Evolutionary conservation across 2,888 invertebrate species (phyloP).

Genomic region (Drepanosiphum platanoidis): DNA sequence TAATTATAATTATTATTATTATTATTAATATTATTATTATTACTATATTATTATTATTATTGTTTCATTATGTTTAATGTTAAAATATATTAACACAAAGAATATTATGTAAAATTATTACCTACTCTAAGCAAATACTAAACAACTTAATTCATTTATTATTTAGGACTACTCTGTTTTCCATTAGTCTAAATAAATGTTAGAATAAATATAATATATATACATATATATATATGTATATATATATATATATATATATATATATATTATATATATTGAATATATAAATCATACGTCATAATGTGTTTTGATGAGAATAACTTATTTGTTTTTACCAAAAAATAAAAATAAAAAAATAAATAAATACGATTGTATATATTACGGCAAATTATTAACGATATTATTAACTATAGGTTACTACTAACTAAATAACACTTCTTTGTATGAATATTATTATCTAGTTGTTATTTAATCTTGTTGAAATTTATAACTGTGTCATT

Average conservation of each 20-base stretch:
- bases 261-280: too few relatives aligned
- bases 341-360: too few relatives aligned
- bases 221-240: neutral
- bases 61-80: slow-evolving; percentile 51
- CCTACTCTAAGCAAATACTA: slow-evolving; percentile 20
- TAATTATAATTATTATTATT: neutral
- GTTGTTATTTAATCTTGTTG: slow-evolving; percentile 61
- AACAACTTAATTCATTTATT: slow-evolving; percentile 28
- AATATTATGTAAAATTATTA: slow-evolving; percentile 2
- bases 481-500: slow-evolving; percentile 49
- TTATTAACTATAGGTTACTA: slow-evolving; percentile 39
- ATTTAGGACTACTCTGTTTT: slow-evolving; percentile 55
- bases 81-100: slow-evolving; percentile 39
- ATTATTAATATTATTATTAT: neutral
- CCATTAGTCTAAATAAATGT: slow-evolving; percentile 45
- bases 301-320: slow-evolving; percentile 33
- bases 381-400: slow-evolving; percentile 32
- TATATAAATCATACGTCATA: neutral
- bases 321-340: slow-evolving; percentile 25
- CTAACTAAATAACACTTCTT: slow-evolving; percentile 55
- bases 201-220: slow-evolving; percentile 19
- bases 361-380: slow-evolving; percentile 42
- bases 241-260: too few relatives aligned
- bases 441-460: slow-evolving; percentile 54
- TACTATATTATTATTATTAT: neutral